Base-by-base conservation (phyloP, 2,888 invertebrate genomes). In the Drosophila fulvimacula region DNA sequence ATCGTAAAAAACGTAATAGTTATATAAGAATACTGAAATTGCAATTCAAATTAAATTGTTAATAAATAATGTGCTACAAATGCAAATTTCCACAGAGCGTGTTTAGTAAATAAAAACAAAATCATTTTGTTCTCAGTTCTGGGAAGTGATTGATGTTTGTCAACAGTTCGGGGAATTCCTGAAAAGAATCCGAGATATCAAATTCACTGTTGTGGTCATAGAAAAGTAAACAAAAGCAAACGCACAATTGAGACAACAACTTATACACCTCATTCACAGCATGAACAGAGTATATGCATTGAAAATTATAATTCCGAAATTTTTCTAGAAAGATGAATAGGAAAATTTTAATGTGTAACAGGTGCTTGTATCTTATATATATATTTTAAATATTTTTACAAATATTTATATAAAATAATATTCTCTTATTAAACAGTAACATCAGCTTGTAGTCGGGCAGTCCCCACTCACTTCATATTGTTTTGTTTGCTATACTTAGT, bases 111-210 rank as follows among this genome's bases (percentile, higher is more conserved):
- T 48, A 48, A 27, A n/a, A 46, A 30, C 5, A 48, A 6, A n/a
- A 39, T 10, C 30, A 51, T 41, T 15, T 9, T 19, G 10, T 15
- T 9, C 11, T 24, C 24, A 24, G 42, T 39, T 36, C 65, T 52
- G 17, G 21, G 34, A 64, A 64, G 21, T 13, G 5, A n/a, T 17
- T 52, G 30, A 27, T 52, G 41, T 52, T 64, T 42, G 51, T 34
- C n/a, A 32, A 39, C 39, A 32, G 24, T 10, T 13, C 21, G 62
- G 46, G 61, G 9, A 5, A 39, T 63, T 11, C 4, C 32, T 13
- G 3, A 13, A 15, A 17, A 34, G 9, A 30, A 17, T 32, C 3
- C 11, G 15, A 13, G 51, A 38, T 34, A 13, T 7, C 0, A n/a
- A 10, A 30, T n/a, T 10, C 30, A 15, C 1, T 17, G 10, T 24